Evolutionary conservation across 2,113 vertebrate genomes (phyloP), one percentile per base, ranked within the genome.

Genomic region (Heptranchias perlo): DNA sequence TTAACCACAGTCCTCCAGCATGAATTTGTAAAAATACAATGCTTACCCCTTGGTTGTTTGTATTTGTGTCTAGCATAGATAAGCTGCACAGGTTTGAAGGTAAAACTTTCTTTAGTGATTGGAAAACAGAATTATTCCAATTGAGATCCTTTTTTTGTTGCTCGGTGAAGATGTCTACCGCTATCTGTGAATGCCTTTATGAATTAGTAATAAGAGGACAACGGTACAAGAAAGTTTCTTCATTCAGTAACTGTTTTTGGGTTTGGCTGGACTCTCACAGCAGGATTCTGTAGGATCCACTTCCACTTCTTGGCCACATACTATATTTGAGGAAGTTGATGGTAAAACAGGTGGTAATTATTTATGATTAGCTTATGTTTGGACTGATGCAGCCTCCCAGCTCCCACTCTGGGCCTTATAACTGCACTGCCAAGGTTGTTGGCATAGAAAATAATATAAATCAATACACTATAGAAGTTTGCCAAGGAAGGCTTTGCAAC

Each of bases 271-370:
- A 23, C 16, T 93, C 78, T 52, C 49, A 21, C 28, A 23, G 89
- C n/a, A 62, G 54, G 89, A 23, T 21, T 39, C 58, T 39, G 39
- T 7, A 47, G 78, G 39, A 82, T 82, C 69, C 52, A 54, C 52
- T 54, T 62, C 35, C 16, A 23, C 35, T 62, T 92, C 16, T 39
- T 92, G 89, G 35, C 54, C 16, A n/a, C 8, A n/a, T 0, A 92
- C 39, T 92, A 62, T 92, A 62, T 10, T 92, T 92, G 58, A 92
- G 58, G 58, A 62, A 62, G 14, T 23, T 39, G 54, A 61, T 92
- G 89, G 35, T 62, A 35, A 92, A 61, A 39, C 58, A n/a, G n/a
- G 89, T 23, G 58, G 89, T 61, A 93, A 93, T 64, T 93, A 93
- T 93, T 64, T 62, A 23, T 93, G 35, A n/a, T 39, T 21, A 62